Evolutionary conservation across 2,113 vertebrate species (phyloP).

Genomic region (Pseudopipra pipra): DNA sequence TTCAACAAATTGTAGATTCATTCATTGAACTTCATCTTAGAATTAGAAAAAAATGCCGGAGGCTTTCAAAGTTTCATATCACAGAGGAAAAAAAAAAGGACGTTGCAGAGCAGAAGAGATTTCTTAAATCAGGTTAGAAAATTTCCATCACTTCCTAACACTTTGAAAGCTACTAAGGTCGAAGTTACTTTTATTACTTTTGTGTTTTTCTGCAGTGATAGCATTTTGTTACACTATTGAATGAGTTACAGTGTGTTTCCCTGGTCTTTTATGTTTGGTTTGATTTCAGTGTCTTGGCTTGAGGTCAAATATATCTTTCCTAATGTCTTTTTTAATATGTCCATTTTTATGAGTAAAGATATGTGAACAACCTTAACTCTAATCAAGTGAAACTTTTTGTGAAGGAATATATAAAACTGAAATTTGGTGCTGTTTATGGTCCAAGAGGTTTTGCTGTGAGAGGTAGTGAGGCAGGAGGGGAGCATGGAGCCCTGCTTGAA

Average conservation of each 20-base stretch:
- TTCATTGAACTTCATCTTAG: background rate
- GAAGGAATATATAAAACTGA: background rate
- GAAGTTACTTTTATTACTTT: constrained; percentile 22
- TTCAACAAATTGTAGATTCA: background rate
- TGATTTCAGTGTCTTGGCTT: background rate
- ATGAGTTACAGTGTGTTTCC: background rate
- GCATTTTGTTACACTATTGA: constrained; percentile 10
- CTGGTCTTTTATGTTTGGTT: background rate
- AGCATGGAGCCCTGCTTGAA: background rate
- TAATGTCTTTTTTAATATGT: background rate
- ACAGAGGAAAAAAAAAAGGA: background rate
- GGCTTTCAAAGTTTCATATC: background rate
- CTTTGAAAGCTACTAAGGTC: background rate
- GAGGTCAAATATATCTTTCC: background rate
- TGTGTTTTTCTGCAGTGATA: constrained; percentile 16
- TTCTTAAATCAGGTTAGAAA: constrained; percentile 34
- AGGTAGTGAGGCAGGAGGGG: background rate
- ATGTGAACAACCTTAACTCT: background rate
- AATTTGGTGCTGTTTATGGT: background rate
- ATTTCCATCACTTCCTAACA: background rate
- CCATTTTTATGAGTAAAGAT: background rate
- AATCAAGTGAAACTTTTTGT: background rate
- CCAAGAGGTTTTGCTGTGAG: background rate
- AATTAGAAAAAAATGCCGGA: constrained; percentile 10
- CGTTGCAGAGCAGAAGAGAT: background rate